phyloP scores from a whole-genome alignment of 2,113 vertebrate species.

The Dolichallabes microphthalmus region DNA sequence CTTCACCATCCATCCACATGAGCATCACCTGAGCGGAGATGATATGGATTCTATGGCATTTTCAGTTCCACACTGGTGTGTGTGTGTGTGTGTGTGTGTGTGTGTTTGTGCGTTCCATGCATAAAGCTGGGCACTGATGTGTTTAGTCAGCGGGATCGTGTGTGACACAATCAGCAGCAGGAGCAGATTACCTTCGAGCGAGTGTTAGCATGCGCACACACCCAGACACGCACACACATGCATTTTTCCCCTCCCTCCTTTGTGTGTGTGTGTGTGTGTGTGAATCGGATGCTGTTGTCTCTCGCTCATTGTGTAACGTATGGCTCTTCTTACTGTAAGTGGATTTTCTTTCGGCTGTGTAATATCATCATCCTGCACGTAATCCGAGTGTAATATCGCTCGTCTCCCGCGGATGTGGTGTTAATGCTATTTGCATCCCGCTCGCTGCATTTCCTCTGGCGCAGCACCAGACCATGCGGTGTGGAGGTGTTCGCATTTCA shows the following conservation, averaged over 20 bases:
- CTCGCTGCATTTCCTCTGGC: conserved; percentile 5
- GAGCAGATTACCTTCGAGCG: background rate
- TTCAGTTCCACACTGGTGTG: background rate
- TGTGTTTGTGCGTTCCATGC: background rate
- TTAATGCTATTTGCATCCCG: conserved; percentile 48
- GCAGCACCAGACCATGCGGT: background rate
- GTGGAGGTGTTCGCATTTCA: background rate
- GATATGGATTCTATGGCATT: background rate
- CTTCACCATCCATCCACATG: background rate
- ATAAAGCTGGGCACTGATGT: background rate
- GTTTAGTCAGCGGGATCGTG: background rate
- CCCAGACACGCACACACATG: background rate
- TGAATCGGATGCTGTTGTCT: background rate
- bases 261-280: background rate
- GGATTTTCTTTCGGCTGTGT: conserved; percentile 43
- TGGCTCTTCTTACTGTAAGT: conserved; percentile 50
- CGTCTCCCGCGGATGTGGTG: conserved; percentile 40
- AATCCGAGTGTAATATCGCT: conserved; percentile 50
- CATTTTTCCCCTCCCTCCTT: background rate
- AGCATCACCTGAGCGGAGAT: background rate
- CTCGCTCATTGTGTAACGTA: conserved; percentile 45
- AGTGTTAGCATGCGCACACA: background rate
- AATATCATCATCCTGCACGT: conserved; percentile 36
- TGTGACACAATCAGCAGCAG: background rate
- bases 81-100: background rate